Base-by-base conservation (phyloP, 1,140 invertebrate species). In the Eupristina koningsbergeri region DNA sequence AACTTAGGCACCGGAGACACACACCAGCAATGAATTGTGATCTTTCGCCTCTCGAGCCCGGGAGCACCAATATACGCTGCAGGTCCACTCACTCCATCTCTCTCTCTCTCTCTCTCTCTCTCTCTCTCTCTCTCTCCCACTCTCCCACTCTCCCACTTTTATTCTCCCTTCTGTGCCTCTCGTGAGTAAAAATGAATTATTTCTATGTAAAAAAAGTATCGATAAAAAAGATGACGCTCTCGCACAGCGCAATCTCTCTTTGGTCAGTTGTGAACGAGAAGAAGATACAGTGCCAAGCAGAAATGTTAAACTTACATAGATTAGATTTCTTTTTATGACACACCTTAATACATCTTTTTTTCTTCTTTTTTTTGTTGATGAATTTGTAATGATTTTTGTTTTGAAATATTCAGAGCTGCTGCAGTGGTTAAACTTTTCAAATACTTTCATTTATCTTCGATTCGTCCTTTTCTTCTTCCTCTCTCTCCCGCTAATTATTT, bases 21-120 rank as follows among this genome's bases (percentile, higher is more conserved):
- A 45, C 50, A 34, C 75, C 75, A 45, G 31, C 82, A 31, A 78
- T 78, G 81, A 78, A 61, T 83, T 78, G 81, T 34, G 63, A 75
- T 47, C 45, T 6, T n/a, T 39, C 67, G 67, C 19, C 19, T n/a
- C 36, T n/a, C 67, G 67, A 58, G 22, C 13, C 67, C 36, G 0
- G 19, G 36, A 22, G 64, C 64, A 67, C 3, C 17, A 22, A 58
- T 58, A 58, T 34, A 31, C 9, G 61, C 8, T 64, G 31, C 8
- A 13, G n/a, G 29, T 11, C 61, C 67, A 26, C 36, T 71, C 67
- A 17, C 67, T 26, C 67, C 1, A 22, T 64, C 63, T 64, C 17
- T 34, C 34, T 29, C 71, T 15, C 2, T 1, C 6, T n/a, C 6
- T 17, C 41, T 47, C 9, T 19, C 50, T 53, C 50, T 19, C 11